phyloP scores from a whole-genome alignment of 92 coral and sea anemone genomes.

The Montipora capitata region DNA sequence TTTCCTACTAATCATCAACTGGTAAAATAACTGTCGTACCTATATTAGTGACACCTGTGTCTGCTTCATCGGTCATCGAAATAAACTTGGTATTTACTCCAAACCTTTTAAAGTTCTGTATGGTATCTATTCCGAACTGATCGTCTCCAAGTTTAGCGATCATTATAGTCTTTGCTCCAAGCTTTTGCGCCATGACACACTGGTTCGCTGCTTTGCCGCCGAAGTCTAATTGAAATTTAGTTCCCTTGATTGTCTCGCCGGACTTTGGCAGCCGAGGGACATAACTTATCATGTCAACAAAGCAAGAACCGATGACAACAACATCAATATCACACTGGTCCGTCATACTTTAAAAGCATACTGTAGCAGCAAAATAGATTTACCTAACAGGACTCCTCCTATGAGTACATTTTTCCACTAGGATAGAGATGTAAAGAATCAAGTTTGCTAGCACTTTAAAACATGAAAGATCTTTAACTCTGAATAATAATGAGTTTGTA shows the following conservation, averaged over 20 bases:
- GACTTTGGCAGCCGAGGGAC: conserved; percentile 81
- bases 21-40: conserved; percentile 56
- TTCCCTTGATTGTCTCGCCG: conserved; percentile 89
- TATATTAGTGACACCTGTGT: conserved; percentile 89
- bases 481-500: background rate
- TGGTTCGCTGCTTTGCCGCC: conserved; percentile 98
- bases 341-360: conserved; percentile 5
- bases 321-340: conserved; percentile 46
- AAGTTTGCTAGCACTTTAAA: too few species aligned
- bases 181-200: conserved; percentile 96
- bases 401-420: too few species aligned
- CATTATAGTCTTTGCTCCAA: conserved; percentile 92
- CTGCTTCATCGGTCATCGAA: conserved; percentile 71
- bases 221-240: conserved; percentile 87
- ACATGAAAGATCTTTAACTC: background rate
- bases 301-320: conserved; percentile 93
- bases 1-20: too few species aligned
- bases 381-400: too few species aligned
- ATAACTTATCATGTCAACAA: conserved; percentile 92
- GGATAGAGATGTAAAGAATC: too few species aligned
- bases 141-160: conserved; percentile 89
- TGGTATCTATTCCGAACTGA: conserved; percentile 88
- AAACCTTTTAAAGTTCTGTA: conserved; percentile 81
- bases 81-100: conserved; percentile 91
- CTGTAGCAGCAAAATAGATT: too few species aligned